phyloP scores from a whole-genome alignment of 2,113 vertebrate species.

The Rhinopomastus cyanomelas region DNA sequence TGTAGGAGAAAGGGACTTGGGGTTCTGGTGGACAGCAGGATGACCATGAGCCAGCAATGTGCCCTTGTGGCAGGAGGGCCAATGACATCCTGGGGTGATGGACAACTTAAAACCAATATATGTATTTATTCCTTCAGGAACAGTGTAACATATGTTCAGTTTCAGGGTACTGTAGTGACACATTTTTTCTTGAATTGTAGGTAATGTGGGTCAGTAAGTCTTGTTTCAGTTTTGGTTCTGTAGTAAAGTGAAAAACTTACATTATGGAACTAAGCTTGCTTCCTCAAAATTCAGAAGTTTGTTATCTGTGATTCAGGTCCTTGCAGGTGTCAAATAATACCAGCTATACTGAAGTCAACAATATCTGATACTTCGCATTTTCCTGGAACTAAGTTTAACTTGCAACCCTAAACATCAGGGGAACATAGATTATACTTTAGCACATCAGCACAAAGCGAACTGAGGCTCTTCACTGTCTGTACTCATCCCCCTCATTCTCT shows the following conservation, averaged over 20 bases:
- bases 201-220: neutral
- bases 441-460: neutral
- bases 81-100: too few relatives aligned
- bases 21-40: too few relatives aligned
- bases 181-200: neutral
- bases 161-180: neutral
- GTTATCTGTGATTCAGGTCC: neutral
- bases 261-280: neutral
- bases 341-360: neutral
- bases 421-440: neutral
- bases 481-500: neutral
- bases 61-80: too few relatives aligned
- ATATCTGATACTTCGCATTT: neutral
- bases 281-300: neutral
- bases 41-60: too few relatives aligned
- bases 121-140: neutral
- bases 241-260: neutral
- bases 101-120: too few relatives aligned
- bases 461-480: neutral
- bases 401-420: neutral
- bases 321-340: neutral
- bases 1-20: too few relatives aligned
- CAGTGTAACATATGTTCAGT: neutral
- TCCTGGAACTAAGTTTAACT: neutral
- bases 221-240: neutral